phyloP scores from a whole-genome alignment of 1,140 invertebrate species.

The Ruditapes philippinarum region DNA sequence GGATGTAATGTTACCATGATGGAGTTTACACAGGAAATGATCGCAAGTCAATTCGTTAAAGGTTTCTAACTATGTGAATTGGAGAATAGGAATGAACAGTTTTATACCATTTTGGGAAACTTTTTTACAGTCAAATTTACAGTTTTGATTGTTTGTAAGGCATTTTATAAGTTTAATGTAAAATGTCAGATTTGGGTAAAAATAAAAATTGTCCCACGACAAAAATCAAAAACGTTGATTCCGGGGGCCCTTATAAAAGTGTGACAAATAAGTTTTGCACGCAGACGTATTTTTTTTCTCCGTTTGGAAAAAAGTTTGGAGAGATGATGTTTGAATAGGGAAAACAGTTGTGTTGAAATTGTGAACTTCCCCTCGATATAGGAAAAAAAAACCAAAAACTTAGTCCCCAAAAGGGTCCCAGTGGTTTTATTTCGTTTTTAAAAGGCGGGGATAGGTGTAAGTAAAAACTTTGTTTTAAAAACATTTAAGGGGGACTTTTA shows the following conservation, averaged over 20 bases:
- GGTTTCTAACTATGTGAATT: too few species aligned
- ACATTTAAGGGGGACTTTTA: too few species aligned
- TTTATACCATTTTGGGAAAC: neutral
- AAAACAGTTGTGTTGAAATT: slow-evolving; percentile 95
- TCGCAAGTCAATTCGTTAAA: too few species aligned
- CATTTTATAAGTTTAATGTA: slow-evolving; percentile 22
- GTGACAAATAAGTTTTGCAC: slow-evolving; percentile 35
- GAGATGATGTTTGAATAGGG: slow-evolving; percentile 95
- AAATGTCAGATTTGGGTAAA: slow-evolving; percentile 46
- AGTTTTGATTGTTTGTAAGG: neutral
- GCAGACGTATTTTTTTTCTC: slow-evolving; percentile 63
- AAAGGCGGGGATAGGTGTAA: slow-evolving; percentile 93
- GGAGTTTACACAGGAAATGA: too few species aligned
- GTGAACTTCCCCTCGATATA: slow-evolving; percentile 97
- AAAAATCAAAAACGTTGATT: slow-evolving; percentile 40
- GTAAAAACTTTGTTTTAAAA: too few species aligned
- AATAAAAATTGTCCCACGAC: slow-evolving; percentile 60
- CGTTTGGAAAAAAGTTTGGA: slow-evolving; percentile 76
- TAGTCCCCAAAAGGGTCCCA: slow-evolving; percentile 98
- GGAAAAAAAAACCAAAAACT: slow-evolving; percentile 97
- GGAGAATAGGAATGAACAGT: neutral
- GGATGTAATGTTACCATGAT: too few species aligned
- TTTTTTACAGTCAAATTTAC: neutral
- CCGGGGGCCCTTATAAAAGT: slow-evolving; percentile 30
- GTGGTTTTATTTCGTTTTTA: slow-evolving; percentile 99